phyloP scores from a whole-genome alignment of 2,888 invertebrate genomes.

The Odontothrips loti region DNA sequence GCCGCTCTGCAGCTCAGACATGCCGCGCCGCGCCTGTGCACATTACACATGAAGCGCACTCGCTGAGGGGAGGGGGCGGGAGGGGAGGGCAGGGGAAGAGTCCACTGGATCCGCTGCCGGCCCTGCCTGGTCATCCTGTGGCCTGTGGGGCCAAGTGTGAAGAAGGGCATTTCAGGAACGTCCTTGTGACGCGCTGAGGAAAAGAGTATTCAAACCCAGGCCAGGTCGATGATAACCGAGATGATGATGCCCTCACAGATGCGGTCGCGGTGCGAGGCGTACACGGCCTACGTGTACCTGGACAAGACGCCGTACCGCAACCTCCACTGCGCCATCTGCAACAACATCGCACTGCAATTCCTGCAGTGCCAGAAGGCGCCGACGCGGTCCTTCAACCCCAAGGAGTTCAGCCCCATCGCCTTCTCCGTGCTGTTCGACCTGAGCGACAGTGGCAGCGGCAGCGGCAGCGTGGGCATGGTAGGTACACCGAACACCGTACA shows the following conservation, averaged over 20 bases:
- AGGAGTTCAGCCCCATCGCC: slow-evolving; percentile 45
- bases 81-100: no score
- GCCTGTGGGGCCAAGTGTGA: no score
- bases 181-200: no score
- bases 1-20: neutral
- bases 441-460: slow-evolving; percentile 41
- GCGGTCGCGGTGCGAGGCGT: slow-evolving; percentile 45
- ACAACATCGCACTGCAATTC: slow-evolving; percentile 44
- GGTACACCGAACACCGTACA: no score
- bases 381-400: slow-evolving; percentile 40
- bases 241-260: slow-evolving; percentile 27
- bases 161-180: no score
- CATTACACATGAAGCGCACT: no score
- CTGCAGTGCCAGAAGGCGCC: slow-evolving; percentile 38
- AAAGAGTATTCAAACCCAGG: no score
- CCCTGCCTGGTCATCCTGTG: no score
- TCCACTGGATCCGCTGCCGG: no score
- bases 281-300: slow-evolving; percentile 47
- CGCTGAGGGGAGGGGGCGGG: neutral
- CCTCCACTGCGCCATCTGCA: slow-evolving; percentile 50
- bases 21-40: no score
- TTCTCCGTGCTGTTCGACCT: slow-evolving; percentile 49
- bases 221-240: no score
- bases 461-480: slow-evolving; percentile 42
- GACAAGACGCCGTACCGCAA: slow-evolving; percentile 46